Evolutionary conservation across 2,888 invertebrate genomes (phyloP).

Genomic region (Hylaea fasciaria): DNA sequence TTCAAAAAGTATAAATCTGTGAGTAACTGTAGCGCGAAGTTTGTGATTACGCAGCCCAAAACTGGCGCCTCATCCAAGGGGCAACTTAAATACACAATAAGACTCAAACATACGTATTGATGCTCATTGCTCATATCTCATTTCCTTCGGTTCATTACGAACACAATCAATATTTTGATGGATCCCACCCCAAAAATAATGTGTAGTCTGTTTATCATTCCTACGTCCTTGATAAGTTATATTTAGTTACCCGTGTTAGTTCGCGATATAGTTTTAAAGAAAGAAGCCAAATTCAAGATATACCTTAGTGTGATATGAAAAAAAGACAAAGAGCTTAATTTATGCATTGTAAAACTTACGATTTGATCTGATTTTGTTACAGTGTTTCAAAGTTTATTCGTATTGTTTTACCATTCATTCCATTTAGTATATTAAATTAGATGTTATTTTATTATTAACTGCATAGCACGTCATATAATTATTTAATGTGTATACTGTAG

Average conservation of each 20-base stretch:
- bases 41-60: constrained; percentile 74
- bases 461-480: constrained; percentile 42
- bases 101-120: constrained; percentile 72
- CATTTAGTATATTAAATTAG: constrained; percentile 57
- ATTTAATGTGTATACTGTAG: constrained; percentile 40
- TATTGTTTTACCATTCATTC: constrained; percentile 69
- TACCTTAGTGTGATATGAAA: constrained; percentile 71
- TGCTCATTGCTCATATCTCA: constrained; percentile 21
- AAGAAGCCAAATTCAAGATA: constrained; percentile 69
- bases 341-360: constrained; percentile 58
- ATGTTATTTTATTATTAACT: constrained; percentile 44
- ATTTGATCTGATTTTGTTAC: constrained; percentile 76
- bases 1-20: constrained; percentile 76
- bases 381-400: constrained; percentile 67
- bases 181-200: constrained; percentile 60
- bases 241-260: constrained; percentile 65
- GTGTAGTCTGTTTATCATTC: constrained; percentile 67
- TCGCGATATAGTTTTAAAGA: constrained; percentile 63
- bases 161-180: constrained; percentile 5
- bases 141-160: constrained; percentile 37
- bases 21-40: constrained; percentile 61
- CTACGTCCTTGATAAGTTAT: constrained; percentile 58
- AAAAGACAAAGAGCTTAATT: constrained; percentile 59
- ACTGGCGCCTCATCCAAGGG: constrained; percentile 57
- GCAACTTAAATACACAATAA: constrained; percentile 77